Conservation (phyloP, 2,797 vertebrate genomes). For the Pseudocheirus occidentalis region DNA sequence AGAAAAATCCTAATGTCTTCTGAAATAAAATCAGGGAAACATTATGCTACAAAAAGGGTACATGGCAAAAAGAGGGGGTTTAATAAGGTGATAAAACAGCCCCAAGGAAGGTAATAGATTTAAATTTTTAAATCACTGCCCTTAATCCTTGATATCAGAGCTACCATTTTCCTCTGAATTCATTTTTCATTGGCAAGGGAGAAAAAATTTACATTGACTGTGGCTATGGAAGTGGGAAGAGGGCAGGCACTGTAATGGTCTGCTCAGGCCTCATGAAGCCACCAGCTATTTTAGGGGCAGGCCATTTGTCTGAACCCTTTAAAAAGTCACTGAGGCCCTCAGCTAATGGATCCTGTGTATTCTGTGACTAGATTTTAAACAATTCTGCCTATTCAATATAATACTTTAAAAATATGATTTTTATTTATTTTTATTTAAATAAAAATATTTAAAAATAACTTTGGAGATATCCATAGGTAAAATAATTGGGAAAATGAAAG, state of each 20-base stretch:
- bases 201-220: neutral
- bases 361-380: conserved; percentile 13
- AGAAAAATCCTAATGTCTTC: neutral
- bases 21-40: neutral
- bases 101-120: neutral
- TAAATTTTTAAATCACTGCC: neutral
- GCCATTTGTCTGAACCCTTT: neutral
- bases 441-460: conserved; percentile 36
- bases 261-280: neutral
- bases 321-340: neutral
- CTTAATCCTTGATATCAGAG: neutral
- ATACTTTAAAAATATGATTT: conserved; percentile 23
- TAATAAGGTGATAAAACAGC: neutral
- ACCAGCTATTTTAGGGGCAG: neutral
- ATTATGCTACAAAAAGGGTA: neutral
- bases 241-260: neutral
- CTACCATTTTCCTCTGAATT: conserved; percentile 1
- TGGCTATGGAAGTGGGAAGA: neutral
- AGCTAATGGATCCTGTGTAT: neutral
- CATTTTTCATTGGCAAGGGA: conserved; percentile 13
- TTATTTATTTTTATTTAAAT: too few species aligned
- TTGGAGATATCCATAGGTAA: neutral
- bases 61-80: neutral
- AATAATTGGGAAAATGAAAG: neutral
- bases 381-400: neutral